Percentiles rank a stretch among this genome's conserved stretches.
These are phyloP conservation scores for Trematocara nigrifrons DNA, from an alignment of 2,113 vertebrate species.

Conservation along the genomic window DNA sequence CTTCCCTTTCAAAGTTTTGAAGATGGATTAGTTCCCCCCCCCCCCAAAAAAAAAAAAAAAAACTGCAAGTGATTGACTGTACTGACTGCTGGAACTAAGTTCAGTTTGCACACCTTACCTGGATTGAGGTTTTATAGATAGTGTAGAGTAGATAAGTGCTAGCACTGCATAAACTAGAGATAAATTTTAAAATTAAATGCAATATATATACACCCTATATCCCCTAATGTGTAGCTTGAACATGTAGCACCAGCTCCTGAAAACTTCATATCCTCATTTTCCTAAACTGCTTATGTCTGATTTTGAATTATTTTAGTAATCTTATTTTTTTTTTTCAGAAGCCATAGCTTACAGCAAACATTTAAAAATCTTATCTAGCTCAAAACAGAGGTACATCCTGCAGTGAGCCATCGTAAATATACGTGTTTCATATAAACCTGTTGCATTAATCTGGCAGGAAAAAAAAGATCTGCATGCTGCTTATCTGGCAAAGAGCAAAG, in stretches of 20 bases:
- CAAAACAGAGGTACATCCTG: slow-evolving; percentile 25
- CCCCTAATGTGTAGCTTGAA: neutral
- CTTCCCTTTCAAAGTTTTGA: slow-evolving; percentile 18
- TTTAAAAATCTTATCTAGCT: slow-evolving; percentile 23
- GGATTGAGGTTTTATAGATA: neutral
- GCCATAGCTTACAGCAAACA: neutral
- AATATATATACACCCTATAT: neutral
- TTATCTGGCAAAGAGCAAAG: slow-evolving; percentile 42
- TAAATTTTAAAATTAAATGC: neutral
- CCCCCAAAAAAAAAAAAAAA: neutral
- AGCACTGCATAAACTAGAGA: neutral
- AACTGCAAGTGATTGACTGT: neutral
- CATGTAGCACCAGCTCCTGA: neutral
- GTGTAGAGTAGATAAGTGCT: neutral
- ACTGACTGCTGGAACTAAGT: neutral
- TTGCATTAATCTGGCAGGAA: slow-evolving; percentile 34
- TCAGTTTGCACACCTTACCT: neutral
- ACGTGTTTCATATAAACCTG: slow-evolving; percentile 36
- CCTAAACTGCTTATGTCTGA: neutral
- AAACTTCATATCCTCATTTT: slow-evolving; percentile 6
- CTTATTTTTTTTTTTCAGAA: neutral
- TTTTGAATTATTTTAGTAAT: neutral
- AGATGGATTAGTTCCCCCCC: neutral
- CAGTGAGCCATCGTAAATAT: slow-evolving; percentile 36
- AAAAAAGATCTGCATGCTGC: neutral